Percentiles rank a stretch among this genome's conserved stretches.
phyloP scores from a whole-genome alignment of 2,113 vertebrate genomes.

The Datnioides undecimradiatus region DNA sequence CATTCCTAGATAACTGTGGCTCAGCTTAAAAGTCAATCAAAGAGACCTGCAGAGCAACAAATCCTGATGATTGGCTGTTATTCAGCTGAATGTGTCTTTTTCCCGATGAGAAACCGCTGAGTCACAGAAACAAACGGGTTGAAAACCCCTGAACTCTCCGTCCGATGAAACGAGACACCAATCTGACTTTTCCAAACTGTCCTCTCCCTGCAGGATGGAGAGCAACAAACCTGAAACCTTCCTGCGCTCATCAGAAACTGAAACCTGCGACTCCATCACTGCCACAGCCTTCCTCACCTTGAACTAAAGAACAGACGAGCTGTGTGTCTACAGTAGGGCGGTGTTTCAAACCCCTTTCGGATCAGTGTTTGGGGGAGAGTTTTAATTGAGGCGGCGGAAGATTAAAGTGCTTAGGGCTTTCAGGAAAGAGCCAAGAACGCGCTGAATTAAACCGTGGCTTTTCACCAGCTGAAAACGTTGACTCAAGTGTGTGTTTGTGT shows the following conservation, averaged over 20 bases:
- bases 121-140: not conserved
- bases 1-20: not conserved
- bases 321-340: not conserved
- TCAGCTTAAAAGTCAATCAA: not conserved
- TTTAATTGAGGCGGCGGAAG: conserved; percentile 46
- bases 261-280: conserved; percentile 47
- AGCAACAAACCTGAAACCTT: conserved; percentile 30
- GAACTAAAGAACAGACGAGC: not conserved
- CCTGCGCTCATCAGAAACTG: conserved; percentile 57
- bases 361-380: conserved; percentile 11
- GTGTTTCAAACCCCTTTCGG: not conserved
- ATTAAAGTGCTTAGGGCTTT: conserved; percentile 61
- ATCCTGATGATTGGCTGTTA: conserved; percentile 12
- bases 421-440: conserved; percentile 38
- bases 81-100: not conserved
- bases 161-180: conserved; percentile 43
- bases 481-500: not conserved
- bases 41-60: not conserved
- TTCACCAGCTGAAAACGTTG: conserved; percentile 4
- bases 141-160: not conserved
- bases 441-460: conserved; percentile 5
- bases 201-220: conserved; percentile 5
- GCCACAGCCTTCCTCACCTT: conserved; percentile 34
- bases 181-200: not conserved
- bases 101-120: conserved; percentile 32